Conservation (phyloP, 2,888 invertebrate species). For the Ypsolopha sequella region DNA sequence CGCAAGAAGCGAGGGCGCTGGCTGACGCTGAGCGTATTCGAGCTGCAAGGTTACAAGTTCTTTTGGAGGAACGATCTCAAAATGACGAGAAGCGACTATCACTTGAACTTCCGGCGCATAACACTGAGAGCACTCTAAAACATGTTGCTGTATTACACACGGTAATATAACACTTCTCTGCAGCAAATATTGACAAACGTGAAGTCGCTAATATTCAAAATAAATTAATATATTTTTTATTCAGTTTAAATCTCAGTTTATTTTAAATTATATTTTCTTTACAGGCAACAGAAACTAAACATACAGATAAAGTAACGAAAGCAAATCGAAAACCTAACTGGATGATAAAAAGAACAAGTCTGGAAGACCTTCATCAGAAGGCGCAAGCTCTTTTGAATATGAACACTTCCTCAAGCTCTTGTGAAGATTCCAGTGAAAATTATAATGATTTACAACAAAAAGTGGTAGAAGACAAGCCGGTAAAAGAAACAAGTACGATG, state of each 20-base stretch:
- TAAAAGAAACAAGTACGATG: not conserved
- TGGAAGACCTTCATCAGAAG: conserved; percentile 50
- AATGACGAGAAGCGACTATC: not conserved
- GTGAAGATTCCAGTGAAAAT: conserved; percentile 33
- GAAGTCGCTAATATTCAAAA: too few relatives aligned
- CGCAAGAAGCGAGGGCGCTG: conserved; percentile 35
- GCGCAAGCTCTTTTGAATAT: conserved; percentile 52
- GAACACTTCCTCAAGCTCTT: conserved; percentile 32
- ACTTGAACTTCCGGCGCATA: too few relatives aligned
- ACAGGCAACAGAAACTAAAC: conserved; percentile 1
- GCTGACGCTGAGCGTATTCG: conserved; percentile 40
- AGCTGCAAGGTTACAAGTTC: conserved; percentile 32
- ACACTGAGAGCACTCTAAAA: not conserved
- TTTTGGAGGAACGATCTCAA: conserved; percentile 21
- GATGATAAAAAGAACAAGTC: conserved; percentile 28
- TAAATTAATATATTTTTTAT: too few relatives aligned
- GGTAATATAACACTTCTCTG: too few relatives aligned
- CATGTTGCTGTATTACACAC: not conserved
- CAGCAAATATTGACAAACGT: too few relatives aligned
- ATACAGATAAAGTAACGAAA: conserved; percentile 8
- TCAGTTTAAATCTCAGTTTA: not conserved
- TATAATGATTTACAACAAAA: conserved; percentile 1
- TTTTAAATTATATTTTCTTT: not conserved
- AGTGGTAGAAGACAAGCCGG: not conserved
- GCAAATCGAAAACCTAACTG: conserved; percentile 17